A percentile compares a stretch with the other conserved stretches of the same genome.
These are phyloP conservation scores for Conomelus anceps DNA, from an alignment of 2,888 invertebrate species.

Conservation along the genomic window DNA sequence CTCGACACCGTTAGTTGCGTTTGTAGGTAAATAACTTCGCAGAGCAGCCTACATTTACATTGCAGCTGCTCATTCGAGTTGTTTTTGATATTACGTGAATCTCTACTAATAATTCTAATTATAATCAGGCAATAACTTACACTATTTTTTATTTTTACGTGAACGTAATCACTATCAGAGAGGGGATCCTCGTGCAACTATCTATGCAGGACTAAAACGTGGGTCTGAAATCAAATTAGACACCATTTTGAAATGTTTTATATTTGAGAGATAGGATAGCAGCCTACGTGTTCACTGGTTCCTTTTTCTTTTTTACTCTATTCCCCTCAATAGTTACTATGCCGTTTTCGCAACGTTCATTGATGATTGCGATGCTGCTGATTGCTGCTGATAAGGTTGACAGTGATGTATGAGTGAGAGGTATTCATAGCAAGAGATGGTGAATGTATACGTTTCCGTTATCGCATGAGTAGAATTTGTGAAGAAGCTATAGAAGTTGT, in stretches of 20 bases:
- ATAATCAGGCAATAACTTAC: too few relatives aligned
- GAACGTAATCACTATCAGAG: too few relatives aligned
- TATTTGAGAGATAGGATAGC: not conserved
- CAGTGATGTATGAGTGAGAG: not conserved
- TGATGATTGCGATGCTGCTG: not conserved
- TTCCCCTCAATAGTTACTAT: not conserved
- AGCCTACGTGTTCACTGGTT: not conserved
- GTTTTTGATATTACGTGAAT: not conserved
- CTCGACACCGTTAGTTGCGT: too few relatives aligned
- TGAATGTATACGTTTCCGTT: not conserved
- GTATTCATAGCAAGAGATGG: not conserved
- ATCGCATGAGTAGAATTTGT: not conserved
- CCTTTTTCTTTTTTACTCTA: not conserved
- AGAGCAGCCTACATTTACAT: not conserved
- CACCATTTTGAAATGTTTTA: not conserved
- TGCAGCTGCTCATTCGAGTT: not conserved
- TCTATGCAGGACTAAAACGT: not conserved
- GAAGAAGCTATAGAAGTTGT: not conserved
- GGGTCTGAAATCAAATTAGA: not conserved
- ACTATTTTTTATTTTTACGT: too few relatives aligned
- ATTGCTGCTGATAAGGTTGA: not conserved
- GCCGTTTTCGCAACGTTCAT: not conserved
- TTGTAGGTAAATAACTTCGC: not conserved
- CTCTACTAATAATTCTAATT: too few relatives aligned
- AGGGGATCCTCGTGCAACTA: too few relatives aligned